Percentiles rank a stretch among this genome's conserved stretches.
Evolutionary conservation across 2,797 vertebrate species (phyloP).

Genomic region (Thamnophis elegans): DNA sequence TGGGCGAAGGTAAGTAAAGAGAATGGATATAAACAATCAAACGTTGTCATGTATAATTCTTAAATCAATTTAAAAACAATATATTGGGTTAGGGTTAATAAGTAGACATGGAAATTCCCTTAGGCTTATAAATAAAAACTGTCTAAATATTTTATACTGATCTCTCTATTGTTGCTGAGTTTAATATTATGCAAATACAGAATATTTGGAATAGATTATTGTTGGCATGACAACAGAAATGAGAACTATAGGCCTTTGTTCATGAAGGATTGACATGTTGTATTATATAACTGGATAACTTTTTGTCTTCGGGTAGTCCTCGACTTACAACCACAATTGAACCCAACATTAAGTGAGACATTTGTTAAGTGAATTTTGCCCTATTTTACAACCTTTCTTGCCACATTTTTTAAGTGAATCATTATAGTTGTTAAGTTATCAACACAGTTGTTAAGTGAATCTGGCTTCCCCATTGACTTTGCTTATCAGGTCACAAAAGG

Average conservation of each 20-base stretch:
- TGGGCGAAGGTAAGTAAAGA: not conserved
- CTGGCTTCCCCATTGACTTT: not conserved
- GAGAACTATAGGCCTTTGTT: not conserved
- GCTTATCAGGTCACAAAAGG: not conserved
- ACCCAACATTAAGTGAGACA: not conserved
- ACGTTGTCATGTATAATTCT: not conserved
- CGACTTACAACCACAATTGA: not conserved
- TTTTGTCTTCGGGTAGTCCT: not conserved
- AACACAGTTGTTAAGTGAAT: not conserved
- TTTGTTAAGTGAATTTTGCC: not conserved
- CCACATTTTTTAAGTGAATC: not conserved
- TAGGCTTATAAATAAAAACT: not conserved
- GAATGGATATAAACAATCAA: not conserved
- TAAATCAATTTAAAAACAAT: not conserved
- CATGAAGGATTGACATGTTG: not conserved
- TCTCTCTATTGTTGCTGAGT: not conserved
- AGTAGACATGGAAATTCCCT: not conserved
- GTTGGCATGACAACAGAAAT: conserved; percentile 13
- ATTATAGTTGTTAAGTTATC: not conserved
- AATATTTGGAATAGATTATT: not conserved
- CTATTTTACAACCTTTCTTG: not conserved
- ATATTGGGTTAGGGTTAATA: not conserved
- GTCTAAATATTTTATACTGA: not conserved
- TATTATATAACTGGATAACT: not conserved
- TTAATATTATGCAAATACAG: not conserved